Percentiles rank a stretch among this genome's conserved stretches.
phyloP scores from a whole-genome alignment of 1,140 invertebrate genomes.

The Portunus trituberculatus region DNA sequence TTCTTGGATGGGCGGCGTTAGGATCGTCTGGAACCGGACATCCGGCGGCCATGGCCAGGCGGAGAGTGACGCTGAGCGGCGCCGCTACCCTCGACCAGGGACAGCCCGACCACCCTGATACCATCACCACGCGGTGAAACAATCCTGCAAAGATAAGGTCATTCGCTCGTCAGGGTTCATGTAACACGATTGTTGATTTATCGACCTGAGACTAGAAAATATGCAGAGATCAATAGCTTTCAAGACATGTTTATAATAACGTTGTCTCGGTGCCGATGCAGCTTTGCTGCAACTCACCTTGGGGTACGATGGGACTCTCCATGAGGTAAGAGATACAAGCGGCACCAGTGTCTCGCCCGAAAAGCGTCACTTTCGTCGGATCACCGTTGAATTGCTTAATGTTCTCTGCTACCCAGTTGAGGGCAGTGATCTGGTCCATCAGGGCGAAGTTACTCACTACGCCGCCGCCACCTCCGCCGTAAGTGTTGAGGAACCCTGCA shows the following conservation, averaged over 20 bases:
- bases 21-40: slow-evolving; percentile 77
- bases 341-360: slow-evolving; percentile 96
- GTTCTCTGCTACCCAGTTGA: slow-evolving; percentile 89
- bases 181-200: neutral
- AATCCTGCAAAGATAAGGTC: slow-evolving; percentile 80
- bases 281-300: slow-evolving; percentile 57
- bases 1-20: slow-evolving; percentile 67
- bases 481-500: slow-evolving; percentile 87
- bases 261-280: neutral
- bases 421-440: slow-evolving; percentile 87
- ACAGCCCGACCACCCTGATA: slow-evolving; percentile 86
- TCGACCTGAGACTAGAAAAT: neutral
- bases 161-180: neutral
- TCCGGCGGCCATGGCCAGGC: slow-evolving; percentile 72
- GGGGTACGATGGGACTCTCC: slow-evolving; percentile 87
- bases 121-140: slow-evolving; percentile 84
- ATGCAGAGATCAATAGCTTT: neutral
- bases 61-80: slow-evolving; percentile 77
- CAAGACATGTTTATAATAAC: neutral
- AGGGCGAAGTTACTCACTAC: slow-evolving; percentile 87
- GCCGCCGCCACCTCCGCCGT: slow-evolving; percentile 82
- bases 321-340: slow-evolving; percentile 94
- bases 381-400: slow-evolving; percentile 91
- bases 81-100: slow-evolving; percentile 83
- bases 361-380: slow-evolving; percentile 89